These are phyloP conservation scores for Himalopsyche japonica DNA, from an alignment of 2,888 invertebrate genomes.

Conservation along the genomic window DNA sequence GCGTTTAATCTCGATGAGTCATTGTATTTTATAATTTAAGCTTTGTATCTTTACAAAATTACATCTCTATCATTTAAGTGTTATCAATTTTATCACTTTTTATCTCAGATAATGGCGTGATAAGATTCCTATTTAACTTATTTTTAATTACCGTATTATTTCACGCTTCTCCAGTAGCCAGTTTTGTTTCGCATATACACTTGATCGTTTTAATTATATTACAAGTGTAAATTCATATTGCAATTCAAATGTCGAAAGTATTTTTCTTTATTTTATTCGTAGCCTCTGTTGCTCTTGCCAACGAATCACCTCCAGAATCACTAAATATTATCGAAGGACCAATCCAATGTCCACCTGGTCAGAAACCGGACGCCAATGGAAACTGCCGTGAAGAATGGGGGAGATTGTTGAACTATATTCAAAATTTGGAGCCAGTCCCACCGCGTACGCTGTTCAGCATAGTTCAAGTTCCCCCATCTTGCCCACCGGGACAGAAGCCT, in stretches of 20 bases:
- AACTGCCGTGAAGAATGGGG: slow-evolving; percentile 45
- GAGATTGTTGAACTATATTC: slow-evolving; percentile 27
- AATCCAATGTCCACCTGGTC: slow-evolving; percentile 49
- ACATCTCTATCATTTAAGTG: too few relatives aligned
- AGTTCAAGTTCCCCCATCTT: slow-evolving; percentile 48
- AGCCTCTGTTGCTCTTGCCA: neutral
- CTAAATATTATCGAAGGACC: slow-evolving; percentile 46
- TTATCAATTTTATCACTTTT: too few relatives aligned
- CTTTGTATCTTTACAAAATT: too few relatives aligned
- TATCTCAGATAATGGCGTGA: too few relatives aligned
- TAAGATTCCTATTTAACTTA: too few relatives aligned
- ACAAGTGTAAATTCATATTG: neutral
- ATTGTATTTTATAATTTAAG: too few relatives aligned
- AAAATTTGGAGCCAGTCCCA: neutral
- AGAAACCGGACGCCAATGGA: slow-evolving; percentile 48
- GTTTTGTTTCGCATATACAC: too few relatives aligned
- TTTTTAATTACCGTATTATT: too few relatives aligned
- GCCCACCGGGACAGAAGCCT: slow-evolving; percentile 48
- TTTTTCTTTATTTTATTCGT: too few relatives aligned
- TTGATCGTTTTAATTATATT: too few relatives aligned
- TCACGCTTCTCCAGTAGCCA: too few relatives aligned
- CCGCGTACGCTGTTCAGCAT: slow-evolving; percentile 41
- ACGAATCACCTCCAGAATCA: slow-evolving; percentile 3
- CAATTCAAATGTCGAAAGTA: neutral
- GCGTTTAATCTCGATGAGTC: too few relatives aligned